A percentile compares a stretch with the other conserved stretches of the same genome.
phyloP scores from a whole-genome alignment of 1,140 invertebrate species.

The Drosophila bocqueti region DNA sequence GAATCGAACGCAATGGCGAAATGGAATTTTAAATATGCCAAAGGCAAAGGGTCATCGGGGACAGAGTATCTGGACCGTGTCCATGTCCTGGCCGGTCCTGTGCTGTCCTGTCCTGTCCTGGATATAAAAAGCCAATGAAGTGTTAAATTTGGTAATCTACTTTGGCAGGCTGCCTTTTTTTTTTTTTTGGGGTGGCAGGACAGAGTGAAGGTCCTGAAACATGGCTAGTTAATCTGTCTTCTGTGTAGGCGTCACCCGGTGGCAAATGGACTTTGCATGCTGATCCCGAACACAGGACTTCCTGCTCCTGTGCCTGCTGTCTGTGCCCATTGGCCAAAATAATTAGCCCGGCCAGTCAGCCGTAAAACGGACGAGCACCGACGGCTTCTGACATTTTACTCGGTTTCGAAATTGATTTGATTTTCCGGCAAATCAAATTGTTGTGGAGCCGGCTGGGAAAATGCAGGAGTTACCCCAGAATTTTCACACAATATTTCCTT shows the following conservation, averaged over 20 bases:
- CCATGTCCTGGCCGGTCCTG: slow-evolving; percentile 23
- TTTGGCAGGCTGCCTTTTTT: slow-evolving; percentile 45
- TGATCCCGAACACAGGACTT: slow-evolving; percentile 35
- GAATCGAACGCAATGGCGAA: slow-evolving; percentile 17
- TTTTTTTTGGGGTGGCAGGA: background rate
- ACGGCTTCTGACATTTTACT: slow-evolving; percentile 50
- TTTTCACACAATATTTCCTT: background rate
- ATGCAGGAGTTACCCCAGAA: background rate
- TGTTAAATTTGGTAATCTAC: slow-evolving; percentile 77
- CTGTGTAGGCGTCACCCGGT: slow-evolving; percentile 52
- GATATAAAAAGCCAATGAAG: slow-evolving; percentile 63
- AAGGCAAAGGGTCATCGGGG: slow-evolving; percentile 33
- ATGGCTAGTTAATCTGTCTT: slow-evolving; percentile 65
- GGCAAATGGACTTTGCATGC: slow-evolving; percentile 57
- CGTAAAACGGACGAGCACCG: slow-evolving; percentile 50
- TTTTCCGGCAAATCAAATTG: slow-evolving; percentile 59
- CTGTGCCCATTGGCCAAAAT: slow-evolving; percentile 57
- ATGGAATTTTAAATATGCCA: slow-evolving; percentile 59
- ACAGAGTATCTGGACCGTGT: slow-evolving; percentile 18
- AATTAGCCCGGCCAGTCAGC: slow-evolving; percentile 73
- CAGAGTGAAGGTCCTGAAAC: slow-evolving; percentile 9
- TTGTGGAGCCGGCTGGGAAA: slow-evolving; percentile 9
- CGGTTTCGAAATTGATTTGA: slow-evolving; percentile 70
- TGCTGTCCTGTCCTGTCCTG: slow-evolving; percentile 12
- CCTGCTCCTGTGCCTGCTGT: slow-evolving; percentile 21